Base-by-base conservation (phyloP, 2,888 invertebrate species). In the Megalurothrips usitatus region DNA sequence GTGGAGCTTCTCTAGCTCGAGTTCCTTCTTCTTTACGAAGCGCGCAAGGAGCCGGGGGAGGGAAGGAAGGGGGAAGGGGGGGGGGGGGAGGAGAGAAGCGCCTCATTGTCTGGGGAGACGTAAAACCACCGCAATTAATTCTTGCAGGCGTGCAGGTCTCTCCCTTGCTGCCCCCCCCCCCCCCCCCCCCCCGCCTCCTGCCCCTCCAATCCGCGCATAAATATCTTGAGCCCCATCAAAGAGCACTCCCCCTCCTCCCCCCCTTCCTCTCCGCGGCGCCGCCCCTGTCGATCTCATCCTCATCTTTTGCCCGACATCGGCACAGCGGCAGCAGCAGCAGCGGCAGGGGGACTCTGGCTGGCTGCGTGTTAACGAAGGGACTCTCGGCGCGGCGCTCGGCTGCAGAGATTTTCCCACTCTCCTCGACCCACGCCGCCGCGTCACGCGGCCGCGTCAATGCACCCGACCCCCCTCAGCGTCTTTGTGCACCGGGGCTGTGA, bases 51-150 rank as follows among this genome's bases (percentile, higher is more conserved):
- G 14, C 14, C 14, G 58, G 58, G 19, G 58, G 11, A 17, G 58
- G n/a, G n/a, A n/a, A n/a, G n/a, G n/a, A 14, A n/a, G 19, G 19
- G 19, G 14, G 1, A n/a, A 10, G 63, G n/a, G 1, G 2, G 63
- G 9, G 63, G 19, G 63, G 68, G 68, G 23, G 68, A 1, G 23
- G 68, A 14, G 63, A 9, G 19, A 63, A 9, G 8, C 68, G 68
- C 68, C 68, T 75, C 68, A 75, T 75, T 75, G 68, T 75, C 68
- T 75, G 68, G 26, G 26, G 68, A 26, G 68, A 75, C 68, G 68
- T 75, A 75, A 75, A 75, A 75, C 68, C 68, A 26, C 68, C 68
- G 68, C 68, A 75, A 75, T 75, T 75, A 75, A 75, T 75, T 75
- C 68, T 75, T 75, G 68, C 68, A 75, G 68, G 68, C 68, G 26